Evolutionary conservation across 92 coral and sea anemone species (phyloP).

Genomic region (Siderastrea radians): DNA sequence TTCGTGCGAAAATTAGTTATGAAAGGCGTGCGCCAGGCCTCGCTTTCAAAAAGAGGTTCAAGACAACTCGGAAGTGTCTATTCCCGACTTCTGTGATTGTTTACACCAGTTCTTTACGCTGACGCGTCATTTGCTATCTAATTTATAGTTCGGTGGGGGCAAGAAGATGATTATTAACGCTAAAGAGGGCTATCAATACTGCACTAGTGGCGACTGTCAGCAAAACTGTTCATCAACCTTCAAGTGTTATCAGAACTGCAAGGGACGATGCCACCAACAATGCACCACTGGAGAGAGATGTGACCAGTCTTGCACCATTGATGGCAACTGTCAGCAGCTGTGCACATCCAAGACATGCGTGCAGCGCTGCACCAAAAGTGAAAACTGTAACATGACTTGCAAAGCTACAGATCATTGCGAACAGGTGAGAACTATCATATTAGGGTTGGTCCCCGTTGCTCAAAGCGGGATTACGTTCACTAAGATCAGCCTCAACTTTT

Average conservation of each 20-base stretch:
- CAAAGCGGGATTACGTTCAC: no score
- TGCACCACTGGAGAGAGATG: conserved; percentile 33
- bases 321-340: conserved; percentile 27
- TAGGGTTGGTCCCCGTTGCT: no score
- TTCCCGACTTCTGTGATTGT: no score
- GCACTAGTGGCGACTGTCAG: conserved; percentile 24
- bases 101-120: background rate
- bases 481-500: no score
- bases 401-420: conserved; percentile 17
- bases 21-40: no score
- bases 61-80: no score
- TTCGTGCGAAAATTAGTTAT: no score
- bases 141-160: conserved; percentile 30
- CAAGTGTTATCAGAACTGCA: conserved; percentile 44
- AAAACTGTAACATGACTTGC: conserved; percentile 45
- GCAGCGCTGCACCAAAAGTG: conserved; percentile 19
- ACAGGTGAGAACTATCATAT: conserved; percentile 4
- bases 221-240: conserved; percentile 36
- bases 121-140: background rate
- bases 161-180: conserved; percentile 37
- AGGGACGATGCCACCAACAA: conserved; percentile 21
- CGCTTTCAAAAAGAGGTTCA: no score
- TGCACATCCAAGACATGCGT: conserved; percentile 23
- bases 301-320: conserved; percentile 29
- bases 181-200: conserved; percentile 31